phyloP scores from a whole-genome alignment of 1,140 invertebrate genomes.

The Aethina tumida region DNA sequence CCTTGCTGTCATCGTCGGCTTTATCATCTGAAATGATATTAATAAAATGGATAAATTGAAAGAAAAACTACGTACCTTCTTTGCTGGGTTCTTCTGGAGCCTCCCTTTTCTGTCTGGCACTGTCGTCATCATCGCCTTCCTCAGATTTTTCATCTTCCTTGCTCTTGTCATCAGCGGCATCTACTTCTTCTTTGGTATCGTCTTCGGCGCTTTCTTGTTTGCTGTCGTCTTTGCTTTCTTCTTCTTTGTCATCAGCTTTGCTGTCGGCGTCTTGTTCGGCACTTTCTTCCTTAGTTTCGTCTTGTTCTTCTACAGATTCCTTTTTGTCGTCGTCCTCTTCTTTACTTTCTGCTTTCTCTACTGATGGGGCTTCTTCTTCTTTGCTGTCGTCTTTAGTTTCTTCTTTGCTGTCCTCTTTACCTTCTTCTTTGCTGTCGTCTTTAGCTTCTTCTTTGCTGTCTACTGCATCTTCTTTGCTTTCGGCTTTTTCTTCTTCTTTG shows the following conservation, averaged over 20 bases:
- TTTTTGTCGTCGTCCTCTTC: constrained; percentile 20
- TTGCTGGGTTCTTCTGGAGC: no score
- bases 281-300: constrained; percentile 8
- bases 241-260: constrained; percentile 18
- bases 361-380: constrained; percentile 5
- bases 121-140: not conserved
- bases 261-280: not conserved
- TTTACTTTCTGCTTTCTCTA: constrained; percentile 6
- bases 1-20: constrained; percentile 12
- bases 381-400: constrained; percentile 1
- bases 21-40: no score
- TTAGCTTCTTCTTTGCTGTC: constrained; percentile 12
- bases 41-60: no score
- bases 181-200: constrained; percentile 2
- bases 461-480: constrained; percentile 11
- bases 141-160: constrained; percentile 13
- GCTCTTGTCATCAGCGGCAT: constrained; percentile 9
- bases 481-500: constrained; percentile 5
- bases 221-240: constrained; percentile 5
- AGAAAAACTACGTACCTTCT: no score
- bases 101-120: constrained; percentile 15
- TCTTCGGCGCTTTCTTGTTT: constrained; percentile 13
- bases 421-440: constrained; percentile 8
- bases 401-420: constrained; percentile 9
- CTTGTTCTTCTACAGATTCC: no score